Conservation (phyloP, 2,797 vertebrate genomes). For the Novumbra hubbsi region DNA sequence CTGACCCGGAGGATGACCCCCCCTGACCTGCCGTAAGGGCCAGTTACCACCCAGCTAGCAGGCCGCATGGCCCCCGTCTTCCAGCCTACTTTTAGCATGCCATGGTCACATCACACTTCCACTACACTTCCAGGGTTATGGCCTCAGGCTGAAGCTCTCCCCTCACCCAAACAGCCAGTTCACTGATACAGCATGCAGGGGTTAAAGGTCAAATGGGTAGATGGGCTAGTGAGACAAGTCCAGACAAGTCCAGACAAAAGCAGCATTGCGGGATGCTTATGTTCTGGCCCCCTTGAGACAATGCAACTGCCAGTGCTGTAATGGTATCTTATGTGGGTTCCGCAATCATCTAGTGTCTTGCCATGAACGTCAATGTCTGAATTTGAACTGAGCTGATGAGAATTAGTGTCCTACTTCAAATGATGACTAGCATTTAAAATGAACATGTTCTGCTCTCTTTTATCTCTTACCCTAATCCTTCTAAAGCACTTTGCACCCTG, state of each 20-base stretch:
- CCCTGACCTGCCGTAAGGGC: slow-evolving; percentile 32
- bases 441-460: not conserved
- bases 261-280: not conserved
- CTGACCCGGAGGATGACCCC: slow-evolving; percentile 39
- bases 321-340: not conserved
- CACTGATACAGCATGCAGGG: slow-evolving; percentile 18
- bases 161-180: not conserved
- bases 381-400: not conserved
- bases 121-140: slow-evolving; percentile 54
- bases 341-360: not conserved
- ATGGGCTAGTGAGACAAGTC: slow-evolving; percentile 27
- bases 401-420: not conserved
- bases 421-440: slow-evolving; percentile 14
- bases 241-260: slow-evolving; percentile 23
- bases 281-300: not conserved
- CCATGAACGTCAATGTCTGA: not conserved
- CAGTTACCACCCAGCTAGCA: slow-evolving; percentile 36
- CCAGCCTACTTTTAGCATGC: slow-evolving; percentile 65
- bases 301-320: not conserved
- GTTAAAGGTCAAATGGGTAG: slow-evolving; percentile 43
- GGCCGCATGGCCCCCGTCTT: slow-evolving; percentile 50
- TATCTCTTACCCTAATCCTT: slow-evolving; percentile 5
- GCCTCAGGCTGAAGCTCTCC: slow-evolving; percentile 25
- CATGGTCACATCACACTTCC: slow-evolving; percentile 60
- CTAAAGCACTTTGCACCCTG: not conserved